Evolutionary conservation across 2,888 invertebrate species (phyloP), one percentile per base, ranked within the genome.

Genomic region (Melinaea menophilus): DNA sequence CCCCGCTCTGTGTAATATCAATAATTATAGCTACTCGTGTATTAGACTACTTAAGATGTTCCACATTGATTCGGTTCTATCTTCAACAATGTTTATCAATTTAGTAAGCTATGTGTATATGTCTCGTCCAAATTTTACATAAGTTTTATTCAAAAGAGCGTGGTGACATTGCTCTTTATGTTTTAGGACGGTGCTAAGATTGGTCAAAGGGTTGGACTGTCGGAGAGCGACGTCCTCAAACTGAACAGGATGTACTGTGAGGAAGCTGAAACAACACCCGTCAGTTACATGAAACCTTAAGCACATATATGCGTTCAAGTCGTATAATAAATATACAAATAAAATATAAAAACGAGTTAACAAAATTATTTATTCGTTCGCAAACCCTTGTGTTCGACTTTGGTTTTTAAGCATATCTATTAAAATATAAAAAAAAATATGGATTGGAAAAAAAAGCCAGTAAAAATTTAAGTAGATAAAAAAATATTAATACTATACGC

Each of bases 171-270:
- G 34, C 56, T 61, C 58, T 61, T 66, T 68, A 63, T 65, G 22
- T 80, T 78, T 56, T 75, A 90, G 90, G 82, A 84, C 61, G 78
- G 81, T 68, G 84, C 76, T 11, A 75, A 64, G 35, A 83, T 90
- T 56, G 90, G 89, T 1, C 90, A 88, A 75, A 79, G 90, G 69
- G 69, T 73, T n/a, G 86, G 86, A 56, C 69, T 90, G 73, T 88
- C 89, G 3, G 82, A 84, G 61, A 80, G 80, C 45, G 90, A 90
- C 69, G 74, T 89, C 62, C 34, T 75, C 31, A 90, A 90, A 68
- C 67, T 90, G 33, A 86, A 84, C 58, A 86, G 75, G 79, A 90
- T 90, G 90, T 90, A 90, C 66, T 90, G 89, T 64, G 70, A 71
- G 46, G 74, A 77, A 61, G 63, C 66, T n/a, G 69, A 73, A 58